phyloP scores from a whole-genome alignment of 2,113 vertebrate species.

The Beaufortia kweichowensis region DNA sequence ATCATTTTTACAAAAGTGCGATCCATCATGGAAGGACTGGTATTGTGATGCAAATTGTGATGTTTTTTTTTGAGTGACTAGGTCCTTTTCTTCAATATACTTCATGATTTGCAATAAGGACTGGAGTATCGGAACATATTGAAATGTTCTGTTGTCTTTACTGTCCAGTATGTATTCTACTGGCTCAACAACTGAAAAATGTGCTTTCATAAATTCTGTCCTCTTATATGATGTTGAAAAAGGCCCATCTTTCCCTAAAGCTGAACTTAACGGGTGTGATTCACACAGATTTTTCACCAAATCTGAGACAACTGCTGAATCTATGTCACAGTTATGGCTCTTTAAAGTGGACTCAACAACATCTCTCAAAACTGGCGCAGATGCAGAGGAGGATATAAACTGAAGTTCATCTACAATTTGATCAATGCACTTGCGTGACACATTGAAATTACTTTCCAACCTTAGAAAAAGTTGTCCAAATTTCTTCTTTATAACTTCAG shows the following conservation, averaged over 20 bases:
- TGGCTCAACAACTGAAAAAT: conserved; percentile 37
- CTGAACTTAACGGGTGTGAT: conserved; percentile 17
- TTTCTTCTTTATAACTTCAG: not conserved
- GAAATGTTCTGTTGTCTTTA: too few relatives aligned
- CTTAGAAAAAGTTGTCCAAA: not conserved
- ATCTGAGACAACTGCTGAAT: not conserved
- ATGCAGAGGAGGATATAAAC: conserved; percentile 22
- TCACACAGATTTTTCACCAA: conserved; percentile 24
- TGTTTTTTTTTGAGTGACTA: conserved; percentile 1
- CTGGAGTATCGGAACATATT: too few relatives aligned
- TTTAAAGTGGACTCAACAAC: conserved; percentile 13
- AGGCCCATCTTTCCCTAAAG: conserved; percentile 24
- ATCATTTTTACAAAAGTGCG: not conserved
- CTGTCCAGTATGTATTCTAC: conserved; percentile 11
- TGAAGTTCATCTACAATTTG: conserved; percentile 29
- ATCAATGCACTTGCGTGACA: not conserved
- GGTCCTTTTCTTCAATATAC: not conserved
- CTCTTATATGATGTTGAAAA: conserved; percentile 17
- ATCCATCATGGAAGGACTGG: conserved; percentile 8
- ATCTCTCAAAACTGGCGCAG: too few relatives aligned
- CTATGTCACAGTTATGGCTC: conserved; percentile 1
- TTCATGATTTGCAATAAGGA: conserved; percentile 16
- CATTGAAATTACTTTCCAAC: conserved; percentile 18
- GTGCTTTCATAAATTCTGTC: not conserved
- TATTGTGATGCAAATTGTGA: not conserved